Base-by-base conservation (phyloP, 2,888 invertebrate species). In the Ypsolopha sequella region DNA sequence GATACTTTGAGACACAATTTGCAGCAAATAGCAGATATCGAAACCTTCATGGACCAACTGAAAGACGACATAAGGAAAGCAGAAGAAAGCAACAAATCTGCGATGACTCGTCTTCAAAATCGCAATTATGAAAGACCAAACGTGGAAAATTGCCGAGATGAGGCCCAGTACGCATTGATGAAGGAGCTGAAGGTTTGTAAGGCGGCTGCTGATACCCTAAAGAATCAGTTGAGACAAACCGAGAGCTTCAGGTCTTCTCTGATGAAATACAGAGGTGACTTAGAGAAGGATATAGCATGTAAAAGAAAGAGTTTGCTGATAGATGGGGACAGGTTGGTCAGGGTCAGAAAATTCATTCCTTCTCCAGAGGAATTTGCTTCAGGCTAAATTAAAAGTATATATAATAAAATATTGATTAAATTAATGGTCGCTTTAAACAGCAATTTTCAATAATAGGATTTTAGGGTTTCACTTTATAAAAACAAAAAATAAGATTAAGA, bases 71-170 rank as follows among this genome's bases (percentile, higher is more conserved):
- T 95, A 9, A 86, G 91, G 52, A 89, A 92, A 62, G 88, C 95
- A 58, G 92, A 95, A 63, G 87, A 90, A 36, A 90, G 92, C 3
- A 89, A 93, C 85, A 97, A 96, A 72, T 90, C 94, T 44, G 93
- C 93, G 0, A 95, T 95, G 77, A 95, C 96, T 0, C 88, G 96
- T 48, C 86, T 97, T 54, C 90, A 93, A 62, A 90, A 90, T 62
- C 89, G 96, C 53, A 88, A 91, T 52, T 85, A 87, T 50, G 81
- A 80, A 51, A 87, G 97, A 7, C 93, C 93, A 0, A 90, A 93
- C 53, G 93, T 94, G 1, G 97, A 97, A 69, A 93, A 93, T 64
- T 96, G 95, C 65, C 88, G 95, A 50, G 97, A 97, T 74, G 88
- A 89, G 24, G 91, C 93, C 0, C 96, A 96, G 70, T 92, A 91